A percentile compares a stretch with the other conserved stretches of the same genome.
Evolutionary conservation across 2,797 vertebrate species (phyloP).

Genomic region (Podarcis siculus): DNA sequence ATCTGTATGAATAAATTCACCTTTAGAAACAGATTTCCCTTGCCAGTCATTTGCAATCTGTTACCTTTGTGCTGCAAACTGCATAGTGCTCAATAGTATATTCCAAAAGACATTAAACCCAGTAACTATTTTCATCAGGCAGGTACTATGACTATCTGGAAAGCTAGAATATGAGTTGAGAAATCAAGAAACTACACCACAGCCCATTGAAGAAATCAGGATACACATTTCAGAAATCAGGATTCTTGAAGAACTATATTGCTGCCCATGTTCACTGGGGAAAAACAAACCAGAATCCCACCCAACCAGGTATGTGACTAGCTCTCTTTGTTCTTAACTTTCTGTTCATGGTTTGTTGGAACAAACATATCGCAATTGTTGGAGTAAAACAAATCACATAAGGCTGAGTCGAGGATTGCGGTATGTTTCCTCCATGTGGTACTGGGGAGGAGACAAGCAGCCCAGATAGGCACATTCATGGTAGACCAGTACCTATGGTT

Average conservation of each 20-base stretch:
- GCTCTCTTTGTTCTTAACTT: background rate
- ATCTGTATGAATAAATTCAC: conserved; percentile 7
- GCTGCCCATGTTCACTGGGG: no score
- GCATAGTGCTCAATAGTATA: background rate
- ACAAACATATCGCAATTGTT: background rate
- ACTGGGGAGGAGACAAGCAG: background rate
- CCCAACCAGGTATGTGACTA: no score
- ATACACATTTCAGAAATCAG: background rate
- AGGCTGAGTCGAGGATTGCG: background rate
- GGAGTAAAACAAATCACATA: background rate
- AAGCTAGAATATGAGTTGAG: no score
- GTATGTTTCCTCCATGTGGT: background rate
- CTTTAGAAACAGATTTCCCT: conserved; percentile 10
- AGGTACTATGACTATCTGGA: background rate
- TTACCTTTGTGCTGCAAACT: background rate
- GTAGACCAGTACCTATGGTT: background rate
- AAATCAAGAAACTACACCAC: no score
- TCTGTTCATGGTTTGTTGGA: background rate
- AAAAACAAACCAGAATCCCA: no score
- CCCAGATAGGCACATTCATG: background rate
- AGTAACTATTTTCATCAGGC: background rate
- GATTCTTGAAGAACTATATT: no score
- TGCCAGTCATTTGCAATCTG: conserved; percentile 8
- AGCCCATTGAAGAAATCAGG: background rate
- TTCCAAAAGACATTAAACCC: background rate